Conservation (phyloP, 2,113 vertebrate species). For the Pteropus alecto region DNA sequence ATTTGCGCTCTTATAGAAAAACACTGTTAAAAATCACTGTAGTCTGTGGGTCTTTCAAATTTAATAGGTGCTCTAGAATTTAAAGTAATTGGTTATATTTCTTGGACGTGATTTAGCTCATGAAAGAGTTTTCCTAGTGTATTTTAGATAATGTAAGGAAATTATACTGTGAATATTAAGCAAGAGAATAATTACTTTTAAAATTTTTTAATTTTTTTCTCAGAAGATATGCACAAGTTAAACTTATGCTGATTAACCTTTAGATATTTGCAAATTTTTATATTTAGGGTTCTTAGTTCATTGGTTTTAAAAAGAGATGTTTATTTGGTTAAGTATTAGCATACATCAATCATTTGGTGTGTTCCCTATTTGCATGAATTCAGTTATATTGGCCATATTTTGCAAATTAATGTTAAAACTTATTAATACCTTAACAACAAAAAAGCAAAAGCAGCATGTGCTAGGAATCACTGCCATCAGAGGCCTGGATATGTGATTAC, state of each 20-base stretch:
- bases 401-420: background rate
- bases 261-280: background rate
- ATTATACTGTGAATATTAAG: slow-evolving; percentile 27
- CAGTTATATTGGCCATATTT: background rate
- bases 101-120: background rate
- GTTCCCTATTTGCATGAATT: background rate
- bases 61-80: background rate
- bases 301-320: slow-evolving; percentile 11
- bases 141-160: slow-evolving; percentile 28
- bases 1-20: background rate
- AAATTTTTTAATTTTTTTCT: slow-evolving; percentile 34
- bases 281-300: background rate
- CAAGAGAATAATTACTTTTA: background rate
- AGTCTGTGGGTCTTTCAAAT: slow-evolving; percentile 10
- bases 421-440: background rate
- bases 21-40: background rate
- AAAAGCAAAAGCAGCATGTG: background rate
- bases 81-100: slow-evolving; percentile 25
- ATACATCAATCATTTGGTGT: background rate
- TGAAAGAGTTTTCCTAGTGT: background rate
- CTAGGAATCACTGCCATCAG: background rate
- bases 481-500: background rate
- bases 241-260: slow-evolving; percentile 26
- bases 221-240: background rate
- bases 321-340: background rate